Conservation (phyloP, 2,888 invertebrate genomes). For the Machimus rusticus region DNA sequence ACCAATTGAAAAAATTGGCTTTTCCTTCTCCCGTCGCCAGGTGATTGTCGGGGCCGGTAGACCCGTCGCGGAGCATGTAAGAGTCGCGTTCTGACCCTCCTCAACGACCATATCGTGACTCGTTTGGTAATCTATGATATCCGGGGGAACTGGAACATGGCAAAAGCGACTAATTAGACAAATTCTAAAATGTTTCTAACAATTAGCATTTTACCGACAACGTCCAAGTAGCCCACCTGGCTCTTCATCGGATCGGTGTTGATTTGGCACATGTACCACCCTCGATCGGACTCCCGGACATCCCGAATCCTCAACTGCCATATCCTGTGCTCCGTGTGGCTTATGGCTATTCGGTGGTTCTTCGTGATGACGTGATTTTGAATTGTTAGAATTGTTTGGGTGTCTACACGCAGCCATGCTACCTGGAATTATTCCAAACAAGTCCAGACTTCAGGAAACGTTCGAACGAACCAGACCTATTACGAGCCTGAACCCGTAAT, state of each 20-base stretch:
- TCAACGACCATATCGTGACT: slow-evolving; percentile 85
- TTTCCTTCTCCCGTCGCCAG: slow-evolving; percentile 85
- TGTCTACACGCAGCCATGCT: slow-evolving; percentile 89
- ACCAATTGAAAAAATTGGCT: slow-evolving; percentile 63
- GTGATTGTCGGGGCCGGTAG: slow-evolving; percentile 85
- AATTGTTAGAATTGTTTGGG: slow-evolving; percentile 89
- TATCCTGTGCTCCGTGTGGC: slow-evolving; percentile 83
- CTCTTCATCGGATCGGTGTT: slow-evolving; percentile 94
- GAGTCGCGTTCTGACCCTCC: slow-evolving; percentile 85
- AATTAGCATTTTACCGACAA: slow-evolving; percentile 70
- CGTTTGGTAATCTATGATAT: slow-evolving; percentile 85
- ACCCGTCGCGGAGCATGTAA: slow-evolving; percentile 87
- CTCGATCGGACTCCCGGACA: slow-evolving; percentile 80
- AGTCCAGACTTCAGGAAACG: slow-evolving; percentile 5
- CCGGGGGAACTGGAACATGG: slow-evolving; percentile 77
- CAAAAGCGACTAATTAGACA: neutral
- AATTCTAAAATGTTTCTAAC: neutral
- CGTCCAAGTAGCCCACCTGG: slow-evolving; percentile 85
- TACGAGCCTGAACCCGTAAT: neutral
- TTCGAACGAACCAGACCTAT: slow-evolving; percentile 4
- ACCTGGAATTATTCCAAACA: slow-evolving; percentile 68
- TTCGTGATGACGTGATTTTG: slow-evolving; percentile 90
- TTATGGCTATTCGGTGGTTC: slow-evolving; percentile 84
- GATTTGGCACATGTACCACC: slow-evolving; percentile 94
- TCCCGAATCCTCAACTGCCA: slow-evolving; percentile 89